Conservation (phyloP, 1,140 invertebrate species). For the Akabosia matsudoensis region DNA sequence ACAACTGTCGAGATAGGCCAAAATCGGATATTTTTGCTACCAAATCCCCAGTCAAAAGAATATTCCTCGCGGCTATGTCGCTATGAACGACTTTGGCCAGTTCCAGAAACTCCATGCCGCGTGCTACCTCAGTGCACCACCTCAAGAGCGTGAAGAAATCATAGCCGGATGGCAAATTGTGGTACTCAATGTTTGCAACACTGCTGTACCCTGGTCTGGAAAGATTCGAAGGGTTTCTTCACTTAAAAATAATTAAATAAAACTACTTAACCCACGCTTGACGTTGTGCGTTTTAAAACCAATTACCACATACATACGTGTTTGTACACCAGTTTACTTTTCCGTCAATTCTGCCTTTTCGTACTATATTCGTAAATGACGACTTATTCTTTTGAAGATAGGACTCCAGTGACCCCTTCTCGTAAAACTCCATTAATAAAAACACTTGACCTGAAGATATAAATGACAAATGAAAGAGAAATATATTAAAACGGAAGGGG, state of each 20-base stretch:
- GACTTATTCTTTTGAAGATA: neutral
- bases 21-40: constrained; percentile 8
- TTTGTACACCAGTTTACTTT: neutral
- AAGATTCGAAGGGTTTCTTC: too few relatives aligned
- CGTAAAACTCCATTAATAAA: neutral
- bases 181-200: neutral
- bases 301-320: neutral
- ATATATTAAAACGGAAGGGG: neutral
- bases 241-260: neutral
- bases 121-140: neutral
- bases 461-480: neutral
- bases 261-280: neutral
- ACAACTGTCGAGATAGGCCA: neutral
- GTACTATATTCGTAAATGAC: neutral
- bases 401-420: neutral
- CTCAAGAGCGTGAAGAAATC: neutral
- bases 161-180: neutral
- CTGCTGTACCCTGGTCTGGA: neutral
- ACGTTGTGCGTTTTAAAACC: neutral
- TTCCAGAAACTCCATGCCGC: neutral
- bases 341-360: neutral
- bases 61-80: constrained; percentile 11
- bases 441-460: neutral
- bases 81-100: neutral
- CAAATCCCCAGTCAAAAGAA: neutral